Evolutionary conservation across 2,888 invertebrate genomes (phyloP), one percentile per base, ranked within the genome.

Genomic region (Lasioglossum oenotherae): DNA sequence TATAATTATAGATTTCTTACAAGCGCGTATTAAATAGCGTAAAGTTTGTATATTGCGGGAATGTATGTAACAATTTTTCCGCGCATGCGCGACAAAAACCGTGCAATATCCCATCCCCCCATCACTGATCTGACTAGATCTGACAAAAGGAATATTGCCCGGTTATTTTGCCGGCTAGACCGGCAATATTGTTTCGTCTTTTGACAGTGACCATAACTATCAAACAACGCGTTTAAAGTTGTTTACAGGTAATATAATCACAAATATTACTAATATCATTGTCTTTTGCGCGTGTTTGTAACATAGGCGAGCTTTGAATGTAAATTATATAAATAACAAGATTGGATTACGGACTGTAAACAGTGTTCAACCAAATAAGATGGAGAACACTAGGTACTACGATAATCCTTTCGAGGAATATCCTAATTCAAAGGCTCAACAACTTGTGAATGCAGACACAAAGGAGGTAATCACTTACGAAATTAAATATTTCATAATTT

Each of bases 401-500:
- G 94, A 95, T 89, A 96, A 96, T 93, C 93, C 95, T 19, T 96
- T 95, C 90, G 93, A 95, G n/a, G 96, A 96, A 90, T 96, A 95
- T 92, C 92, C 95, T 35, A 74, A 16, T 80, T 10, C 75, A 57
- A 89, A 86, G 79, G 67, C 67, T 93, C 94, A 4, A 92, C 92
- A 94, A 86, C 89, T 96, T 85, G 92, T 96, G 1, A 95, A 95
- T 85, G 14, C 10, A 27, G 38, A 57, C 60, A 69, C 69, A 60
- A 76, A 86, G 38, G 71, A 75, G 31, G 89, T 90, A 87, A 64
- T n/a, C 69, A 27, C 35, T 64, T 19, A 64, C 0, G 35, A 35
- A 31, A 64, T 64, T 2, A 19, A n/a, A 64, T 8, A 19, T 64
- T 74, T 72, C 41, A 35, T 38, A 74, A 49, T 64, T 71, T 69